Base-by-base conservation (phyloP, 1,140 invertebrate species). In the Daktulosphaira vitifoliae region DNA sequence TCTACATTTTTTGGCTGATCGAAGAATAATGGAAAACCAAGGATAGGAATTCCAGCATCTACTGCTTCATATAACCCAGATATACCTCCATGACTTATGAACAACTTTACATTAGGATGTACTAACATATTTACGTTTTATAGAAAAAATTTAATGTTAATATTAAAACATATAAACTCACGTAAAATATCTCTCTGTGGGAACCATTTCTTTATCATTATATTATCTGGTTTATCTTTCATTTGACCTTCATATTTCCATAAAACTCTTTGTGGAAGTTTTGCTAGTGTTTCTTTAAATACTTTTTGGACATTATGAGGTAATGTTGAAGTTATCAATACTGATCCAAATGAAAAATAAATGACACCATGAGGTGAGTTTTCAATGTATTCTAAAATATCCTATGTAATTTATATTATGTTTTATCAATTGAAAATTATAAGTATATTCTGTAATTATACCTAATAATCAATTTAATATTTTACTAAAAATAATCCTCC, bases 281-380 rank as follows among this genome's bases (percentile, higher is more conserved):
- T 72, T 0, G 77, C 72, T 66, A 87, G 83, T 3, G 79, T 79
- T 20, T 76, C 77, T 9, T 86, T 70, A 53, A 89, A 79, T 7
- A 75, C 78, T 69, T 82, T 70, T 0, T 82, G 68, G 66, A 81
- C 79, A 4, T 80, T 75, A 4, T 77, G 70, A 0, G 84, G 78
- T 70, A 89, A 44, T 18, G 64, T 67, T 22, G 52, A 51, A 13
- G 23, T 64, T 44, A 66, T 26, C 2, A 69, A n/a, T 15, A 80
- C 78, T 1, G 83, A 81, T 0, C 85, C 85, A 68, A 87, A 77
- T 39, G 81, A 83, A 73, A 86, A 86, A 68, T 84, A 84, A 33
- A 87, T 80, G 2, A 83, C 80, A 0, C 84, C 84, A 38, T 82
- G 71, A 16, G 73, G 69, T 0, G 82, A 78, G 33, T 76, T 74